Conservation (phyloP, 1,140 invertebrate genomes). For the Achroia grisella region DNA sequence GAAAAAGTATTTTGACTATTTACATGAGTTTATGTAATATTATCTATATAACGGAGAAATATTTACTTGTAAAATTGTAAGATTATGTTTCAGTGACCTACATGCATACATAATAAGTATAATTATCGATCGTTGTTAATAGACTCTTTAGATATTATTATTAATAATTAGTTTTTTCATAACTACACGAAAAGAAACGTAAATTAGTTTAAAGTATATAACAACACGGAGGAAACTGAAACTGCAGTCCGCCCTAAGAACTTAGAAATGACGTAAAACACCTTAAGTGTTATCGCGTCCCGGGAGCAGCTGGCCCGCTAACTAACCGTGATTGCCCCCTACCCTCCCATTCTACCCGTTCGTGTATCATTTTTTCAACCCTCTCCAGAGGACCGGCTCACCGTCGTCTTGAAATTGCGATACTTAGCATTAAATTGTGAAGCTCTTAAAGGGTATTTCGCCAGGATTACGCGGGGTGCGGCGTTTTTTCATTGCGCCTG, state of each 20-base stretch:
- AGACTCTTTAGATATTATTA: no score
- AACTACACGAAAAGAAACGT: no score
- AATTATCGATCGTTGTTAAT: no score
- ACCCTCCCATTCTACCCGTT: constrained; percentile 15
- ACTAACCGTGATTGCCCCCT: constrained; percentile 51
- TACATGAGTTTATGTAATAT: no score
- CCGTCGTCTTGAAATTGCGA: constrained; percentile 57
- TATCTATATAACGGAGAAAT: no score
- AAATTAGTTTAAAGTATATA: no score
- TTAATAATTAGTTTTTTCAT: no score
- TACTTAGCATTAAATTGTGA: constrained; percentile 68
- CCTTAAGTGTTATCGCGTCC: constrained; percentile 54
- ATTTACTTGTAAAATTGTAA: no score
- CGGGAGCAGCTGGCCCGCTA: constrained; percentile 51
- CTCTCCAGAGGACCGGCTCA: constrained; percentile 42
- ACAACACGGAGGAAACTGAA: constrained; percentile 5
- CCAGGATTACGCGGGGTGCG: constrained; percentile 42
- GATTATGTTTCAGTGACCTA: no score
- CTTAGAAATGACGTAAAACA: constrained; percentile 38
- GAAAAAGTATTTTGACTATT: no score
- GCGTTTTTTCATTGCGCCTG: constrained; percentile 44
- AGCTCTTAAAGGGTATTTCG: constrained; percentile 53
- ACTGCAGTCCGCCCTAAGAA: constrained; percentile 14
- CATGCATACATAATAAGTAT: no score
- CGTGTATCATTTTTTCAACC: constrained; percentile 63